A percentile compares a stretch with the other conserved stretches of the same genome.
Conservation (phyloP, 2,797 vertebrate species). For the Acipenser transmontanus region DNA sequence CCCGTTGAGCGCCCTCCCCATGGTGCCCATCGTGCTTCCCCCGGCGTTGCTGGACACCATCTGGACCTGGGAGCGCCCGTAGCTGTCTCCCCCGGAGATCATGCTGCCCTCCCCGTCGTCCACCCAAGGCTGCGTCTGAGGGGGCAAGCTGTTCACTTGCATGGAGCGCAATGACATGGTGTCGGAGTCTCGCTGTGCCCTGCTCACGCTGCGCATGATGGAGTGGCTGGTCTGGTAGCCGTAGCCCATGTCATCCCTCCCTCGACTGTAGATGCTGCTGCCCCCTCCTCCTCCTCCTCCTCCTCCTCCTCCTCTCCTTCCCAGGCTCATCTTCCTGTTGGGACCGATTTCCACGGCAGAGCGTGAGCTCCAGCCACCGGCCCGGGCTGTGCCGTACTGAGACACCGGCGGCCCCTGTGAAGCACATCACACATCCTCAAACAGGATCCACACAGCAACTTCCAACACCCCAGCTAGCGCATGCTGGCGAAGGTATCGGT, state of each 20-base stretch:
- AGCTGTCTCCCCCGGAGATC: conserved; percentile 49
- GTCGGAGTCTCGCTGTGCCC: conserved; percentile 52
- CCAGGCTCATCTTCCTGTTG: conserved; percentile 48
- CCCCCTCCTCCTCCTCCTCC: conserved; percentile 27
- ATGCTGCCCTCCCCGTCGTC: conserved; percentile 68
- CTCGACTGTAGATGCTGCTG: conserved; percentile 28
- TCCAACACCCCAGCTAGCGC: no score
- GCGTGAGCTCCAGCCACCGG: conserved; percentile 63
- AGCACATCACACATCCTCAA: no score
- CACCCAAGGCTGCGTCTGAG: conserved; percentile 26
- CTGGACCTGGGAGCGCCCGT: conserved; percentile 43
- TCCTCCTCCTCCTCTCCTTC: conserved; percentile 19
- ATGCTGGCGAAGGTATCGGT: no score
- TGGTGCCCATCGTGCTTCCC: background rate
- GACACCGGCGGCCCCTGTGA: conserved; percentile 54
- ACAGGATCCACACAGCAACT: no score
- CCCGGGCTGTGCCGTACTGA: conserved; percentile 36
- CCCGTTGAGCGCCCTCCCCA: conserved; percentile 49
- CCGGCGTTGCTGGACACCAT: conserved; percentile 52
- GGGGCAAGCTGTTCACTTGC: conserved; percentile 41
- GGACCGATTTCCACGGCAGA: conserved; percentile 71
- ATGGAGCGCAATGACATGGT: conserved; percentile 60
- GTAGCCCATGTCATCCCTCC: conserved; percentile 15
- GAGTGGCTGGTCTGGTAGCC: conserved; percentile 28
- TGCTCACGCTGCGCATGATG: conserved; percentile 35